Evolutionary conservation across 2,113 vertebrate genomes (phyloP).

Genomic region (Corythoichthys intestinalis): DNA sequence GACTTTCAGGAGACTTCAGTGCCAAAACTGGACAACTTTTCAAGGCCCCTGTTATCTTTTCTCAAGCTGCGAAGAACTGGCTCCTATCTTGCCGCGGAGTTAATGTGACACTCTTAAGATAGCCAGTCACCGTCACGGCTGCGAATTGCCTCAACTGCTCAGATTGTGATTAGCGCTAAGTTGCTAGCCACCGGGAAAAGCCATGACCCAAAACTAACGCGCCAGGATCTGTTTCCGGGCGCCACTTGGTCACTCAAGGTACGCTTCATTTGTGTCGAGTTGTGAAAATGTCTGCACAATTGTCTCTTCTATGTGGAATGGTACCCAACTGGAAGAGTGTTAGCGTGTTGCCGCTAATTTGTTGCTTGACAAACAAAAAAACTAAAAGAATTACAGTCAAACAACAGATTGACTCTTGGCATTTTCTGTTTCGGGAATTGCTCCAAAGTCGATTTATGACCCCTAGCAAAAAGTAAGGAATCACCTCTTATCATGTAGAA

Average conservation of each 20-base stretch:
- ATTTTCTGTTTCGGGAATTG: constrained; percentile 29
- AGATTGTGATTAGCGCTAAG: too few species aligned
- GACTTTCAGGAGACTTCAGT: constrained; percentile 30
- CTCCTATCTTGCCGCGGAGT: constrained; percentile 41
- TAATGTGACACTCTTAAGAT: constrained; percentile 37
- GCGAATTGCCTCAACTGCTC: constrained; percentile 4
- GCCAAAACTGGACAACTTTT: constrained; percentile 51
- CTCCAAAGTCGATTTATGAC: too few species aligned
- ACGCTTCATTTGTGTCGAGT: neutral
- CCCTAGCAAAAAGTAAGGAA: too few species aligned
- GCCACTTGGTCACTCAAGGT: neutral
- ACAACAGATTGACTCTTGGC: constrained; percentile 37
- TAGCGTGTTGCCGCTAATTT: constrained; percentile 59
- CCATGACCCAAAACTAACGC: neutral
- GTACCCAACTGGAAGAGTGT: constrained; percentile 49
- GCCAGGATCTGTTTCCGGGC: constrained; percentile 1
- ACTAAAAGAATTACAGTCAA: constrained; percentile 38
- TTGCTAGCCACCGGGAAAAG: too few species aligned
- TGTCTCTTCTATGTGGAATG: neutral
- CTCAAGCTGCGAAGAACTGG: constrained; percentile 8
- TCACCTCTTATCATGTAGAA: too few species aligned
- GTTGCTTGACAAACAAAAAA: constrained; percentile 49
- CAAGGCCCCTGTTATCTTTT: constrained; percentile 29
- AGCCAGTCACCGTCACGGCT: constrained; percentile 32
- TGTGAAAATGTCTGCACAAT: neutral